Base-by-base conservation (phyloP, 2,113 vertebrate genomes). In the Phyllopteryx taeniolatus region DNA sequence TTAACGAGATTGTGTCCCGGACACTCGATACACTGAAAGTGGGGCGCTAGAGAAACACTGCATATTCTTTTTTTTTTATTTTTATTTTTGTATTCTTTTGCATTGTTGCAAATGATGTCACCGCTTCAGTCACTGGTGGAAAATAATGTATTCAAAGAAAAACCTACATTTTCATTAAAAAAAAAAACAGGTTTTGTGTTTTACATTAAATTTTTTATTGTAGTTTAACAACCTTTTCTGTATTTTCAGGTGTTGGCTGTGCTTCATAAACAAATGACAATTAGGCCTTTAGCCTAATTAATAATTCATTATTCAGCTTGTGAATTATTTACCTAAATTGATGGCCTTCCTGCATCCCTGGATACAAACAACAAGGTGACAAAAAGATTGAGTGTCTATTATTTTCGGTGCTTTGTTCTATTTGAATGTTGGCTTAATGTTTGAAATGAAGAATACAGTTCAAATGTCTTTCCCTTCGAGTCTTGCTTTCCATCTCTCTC, bases 311-410 rank as follows among this genome's bases (percentile, higher is more conserved):
- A 65, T 47, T 66, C 15, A 75, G 0, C 79, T 82, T 87, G 88
- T 98, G 95, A 97, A 98, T 98, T 95, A 97, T 98, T 96, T 90
- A 98, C 95, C 92, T 91, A 95, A 96, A 96, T 95, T 95, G 95
- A 94, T 95, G 94, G 93, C 93, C 90, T 93, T 94, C 96, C 95
- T 94, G 93, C 89, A 91, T 91, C 89, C 93, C 93, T 92, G 89
- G 91, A 90, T 74, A 76, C 72, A 85, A 72, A 71, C 72, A 67
- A 69, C 71, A 73, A 88, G 83, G 79, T 86, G 86, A 85, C 39
- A 20, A 75, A 84, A 46, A 72, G 81, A 86, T 88, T 61, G 46
- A 76, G 77, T 87, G 82, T 83, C 83, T 46, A 72, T 56, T 74
- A 68, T 80, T 82, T 85, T 54, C 70, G 42, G 63, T 71, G 15